phyloP scores from a whole-genome alignment of 2,113 vertebrate genomes.

The Tychaedon coryphoeus region DNA sequence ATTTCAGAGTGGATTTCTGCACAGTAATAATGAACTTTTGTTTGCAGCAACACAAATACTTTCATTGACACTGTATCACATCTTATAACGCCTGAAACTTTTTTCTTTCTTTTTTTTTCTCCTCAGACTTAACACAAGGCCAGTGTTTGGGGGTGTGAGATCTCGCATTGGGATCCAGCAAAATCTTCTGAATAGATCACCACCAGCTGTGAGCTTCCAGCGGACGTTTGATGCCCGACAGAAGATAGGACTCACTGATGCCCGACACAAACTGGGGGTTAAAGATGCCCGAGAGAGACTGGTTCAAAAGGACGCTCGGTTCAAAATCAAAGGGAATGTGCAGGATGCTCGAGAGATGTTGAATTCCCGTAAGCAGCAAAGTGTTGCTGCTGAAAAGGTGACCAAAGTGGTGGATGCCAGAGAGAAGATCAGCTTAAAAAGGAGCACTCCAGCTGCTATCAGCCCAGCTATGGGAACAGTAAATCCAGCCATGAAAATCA shows the following conservation, averaged over 20 bases:
- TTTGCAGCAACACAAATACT: background rate
- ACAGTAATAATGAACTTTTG: background rate
- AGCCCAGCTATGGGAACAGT: conserved; percentile 62
- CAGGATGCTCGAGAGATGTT: conserved; percentile 94
- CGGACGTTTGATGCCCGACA: conserved; percentile 90
- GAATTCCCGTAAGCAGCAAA: conserved; percentile 89
- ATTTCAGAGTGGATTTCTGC: background rate
- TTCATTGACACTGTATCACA: background rate
- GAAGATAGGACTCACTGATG: conserved; percentile 89
- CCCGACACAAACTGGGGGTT: conserved; percentile 85
- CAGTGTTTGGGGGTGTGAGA: conserved; percentile 70
- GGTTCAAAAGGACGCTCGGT: conserved; percentile 89
- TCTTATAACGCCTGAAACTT: background rate
- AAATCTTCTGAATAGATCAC: conserved; percentile 51
- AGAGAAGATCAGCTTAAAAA: conserved; percentile 91
- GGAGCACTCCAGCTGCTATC: conserved; percentile 76
- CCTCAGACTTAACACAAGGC: conserved; percentile 66
- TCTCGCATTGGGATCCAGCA: conserved; percentile 74
- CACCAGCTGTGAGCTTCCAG: conserved; percentile 65
- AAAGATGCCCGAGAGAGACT: conserved; percentile 95
- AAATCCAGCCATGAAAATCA: conserved; percentile 86
- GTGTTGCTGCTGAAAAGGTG: conserved; percentile 70
- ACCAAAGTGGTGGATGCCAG: conserved; percentile 88
- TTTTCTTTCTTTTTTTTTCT: fast-evolving
- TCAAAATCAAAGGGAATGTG: conserved; percentile 88